phyloP scores from a whole-genome alignment of 1,140 invertebrate genomes.

The Frieseomelitta varia region DNA sequence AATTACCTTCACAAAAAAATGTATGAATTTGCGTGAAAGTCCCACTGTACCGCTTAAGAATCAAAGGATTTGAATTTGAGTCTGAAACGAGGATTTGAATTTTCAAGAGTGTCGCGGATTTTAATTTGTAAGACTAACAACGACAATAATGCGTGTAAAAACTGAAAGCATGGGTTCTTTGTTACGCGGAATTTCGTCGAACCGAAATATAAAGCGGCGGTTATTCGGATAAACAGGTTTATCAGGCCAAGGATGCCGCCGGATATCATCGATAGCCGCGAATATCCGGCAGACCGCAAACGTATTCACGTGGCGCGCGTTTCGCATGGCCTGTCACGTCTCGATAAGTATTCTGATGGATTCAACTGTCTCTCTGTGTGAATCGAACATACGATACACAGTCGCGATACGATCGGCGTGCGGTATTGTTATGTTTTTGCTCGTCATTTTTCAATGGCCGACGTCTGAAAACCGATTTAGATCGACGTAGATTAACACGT shows the following conservation, averaged over 20 bases:
- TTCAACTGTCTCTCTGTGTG: background rate
- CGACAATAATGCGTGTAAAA: too few relatives aligned
- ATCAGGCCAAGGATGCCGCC: constrained; percentile 57
- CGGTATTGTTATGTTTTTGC: background rate
- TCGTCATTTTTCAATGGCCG: background rate
- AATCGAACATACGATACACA: constrained; percentile 8
- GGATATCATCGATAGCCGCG: constrained; percentile 59
- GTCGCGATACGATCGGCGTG: background rate
- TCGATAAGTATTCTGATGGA: constrained; percentile 50
- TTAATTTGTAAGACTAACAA: too few relatives aligned
- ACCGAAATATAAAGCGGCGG: background rate
- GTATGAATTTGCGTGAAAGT: too few relatives aligned
- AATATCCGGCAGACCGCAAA: constrained; percentile 58
- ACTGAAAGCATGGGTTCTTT: background rate
- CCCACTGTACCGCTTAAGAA: too few relatives aligned
- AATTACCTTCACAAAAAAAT: too few relatives aligned
- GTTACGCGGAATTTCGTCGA: background rate
- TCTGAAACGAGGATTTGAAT: too few relatives aligned
- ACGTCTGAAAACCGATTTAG: background rate
- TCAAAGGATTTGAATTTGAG: too few relatives aligned
- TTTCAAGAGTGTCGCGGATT: too few relatives aligned
- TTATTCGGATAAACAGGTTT: constrained; percentile 53
- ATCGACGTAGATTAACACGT: background rate
- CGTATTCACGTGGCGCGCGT: constrained; percentile 7
- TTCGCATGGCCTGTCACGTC: constrained; percentile 32